Base-by-base conservation (phyloP, 2,113 vertebrate species). In the Cebidichthys violaceus region DNA sequence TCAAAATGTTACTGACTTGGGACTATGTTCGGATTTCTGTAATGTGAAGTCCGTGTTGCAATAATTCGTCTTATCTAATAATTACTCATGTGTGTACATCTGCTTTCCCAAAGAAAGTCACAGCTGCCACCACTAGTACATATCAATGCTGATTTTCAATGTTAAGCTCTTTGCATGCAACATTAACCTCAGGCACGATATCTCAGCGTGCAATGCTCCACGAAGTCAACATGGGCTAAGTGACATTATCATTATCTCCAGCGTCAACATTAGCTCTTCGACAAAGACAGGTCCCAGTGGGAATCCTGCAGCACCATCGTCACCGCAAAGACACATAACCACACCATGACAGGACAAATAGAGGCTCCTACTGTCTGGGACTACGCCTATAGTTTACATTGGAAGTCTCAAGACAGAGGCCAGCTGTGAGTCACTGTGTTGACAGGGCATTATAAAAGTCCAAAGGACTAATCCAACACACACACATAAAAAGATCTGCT, bases 301-400 rank as follows among this genome's bases (percentile, higher is more conserved):
- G 78, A 79, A 66, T 52, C 47, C 9, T 39, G n/a, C 11, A 24
- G 52, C 24, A 4, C 73, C 52, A 65, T 71, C 86, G 45, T 74
- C 13, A 29, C 27, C 57, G 71, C 55, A 75, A 52, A 35, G 37
- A 74, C 24, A 17, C 70, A 70, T 4, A 79, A 78, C 82, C 86
- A 79, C 83, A 86, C 64, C 73, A 50, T 81, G 85, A 90, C 85
- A 85, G 82, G 82, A 89, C 85, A 94, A 94, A 93, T 60, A 93
- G 60, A 78, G 45, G 14, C 75, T 83, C 47, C 73, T 72, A 31
- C 41, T 80, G 70, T 24, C 57, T n/a, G 17, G 24, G 88, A 70
- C 90, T 76, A 94, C 93, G 86, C 92, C 93, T 86, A 83, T 9
- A 86, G 88, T 92, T 94, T 87, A 90, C 83, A 89, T 59, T 89